Conservation (phyloP, 2,888 invertebrate species). For the Lissocephala sabroskyi region DNA sequence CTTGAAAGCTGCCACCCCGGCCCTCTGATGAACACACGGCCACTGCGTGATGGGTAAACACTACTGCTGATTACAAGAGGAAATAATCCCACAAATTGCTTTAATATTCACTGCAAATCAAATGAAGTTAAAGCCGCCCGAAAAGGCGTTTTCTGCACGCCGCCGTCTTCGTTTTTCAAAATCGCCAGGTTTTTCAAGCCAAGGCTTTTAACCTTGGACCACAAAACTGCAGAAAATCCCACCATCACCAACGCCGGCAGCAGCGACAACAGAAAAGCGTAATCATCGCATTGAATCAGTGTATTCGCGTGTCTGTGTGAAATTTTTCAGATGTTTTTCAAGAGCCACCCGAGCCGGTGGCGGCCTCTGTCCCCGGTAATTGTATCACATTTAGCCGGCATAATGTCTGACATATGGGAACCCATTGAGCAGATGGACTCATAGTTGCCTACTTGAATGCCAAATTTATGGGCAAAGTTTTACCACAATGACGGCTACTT, state of each 20-base stretch:
- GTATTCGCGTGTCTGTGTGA: slow-evolving; percentile 40
- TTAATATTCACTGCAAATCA: slow-evolving; percentile 67
- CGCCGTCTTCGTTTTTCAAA: slow-evolving; percentile 15
- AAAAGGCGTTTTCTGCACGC: too few species aligned
- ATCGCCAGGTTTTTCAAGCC: slow-evolving; percentile 50
- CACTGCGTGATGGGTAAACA: slow-evolving; percentile 45
- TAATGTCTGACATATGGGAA: slow-evolving; percentile 45
- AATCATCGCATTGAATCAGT: slow-evolving; percentile 60
- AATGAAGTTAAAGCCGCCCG: slow-evolving; percentile 54
- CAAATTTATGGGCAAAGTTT: slow-evolving; percentile 9
- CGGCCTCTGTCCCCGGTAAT: slow-evolving; percentile 32
- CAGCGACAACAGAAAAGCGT: slow-evolving; percentile 39
- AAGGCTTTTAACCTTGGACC: slow-evolving; percentile 63
- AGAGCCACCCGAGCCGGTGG: slow-evolving; percentile 7
- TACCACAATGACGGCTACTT: slow-evolving; percentile 14
- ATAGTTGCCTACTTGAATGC: slow-evolving; percentile 1
- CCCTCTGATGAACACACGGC: background rate
- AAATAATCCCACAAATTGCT: slow-evolving; percentile 67
- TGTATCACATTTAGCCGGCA: slow-evolving; percentile 57
- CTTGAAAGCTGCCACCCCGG: slow-evolving; percentile 34
- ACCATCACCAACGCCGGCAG: slow-evolving; percentile 26
- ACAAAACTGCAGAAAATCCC: slow-evolving; percentile 54
- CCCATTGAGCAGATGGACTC: slow-evolving; percentile 20
- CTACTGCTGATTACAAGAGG: slow-evolving; percentile 61
- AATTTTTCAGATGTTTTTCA: slow-evolving; percentile 33